These are phyloP conservation scores for Leucoraja ocellata DNA, from an alignment of 2,797 vertebrate genomes.

Conservation along the genomic window DNA sequence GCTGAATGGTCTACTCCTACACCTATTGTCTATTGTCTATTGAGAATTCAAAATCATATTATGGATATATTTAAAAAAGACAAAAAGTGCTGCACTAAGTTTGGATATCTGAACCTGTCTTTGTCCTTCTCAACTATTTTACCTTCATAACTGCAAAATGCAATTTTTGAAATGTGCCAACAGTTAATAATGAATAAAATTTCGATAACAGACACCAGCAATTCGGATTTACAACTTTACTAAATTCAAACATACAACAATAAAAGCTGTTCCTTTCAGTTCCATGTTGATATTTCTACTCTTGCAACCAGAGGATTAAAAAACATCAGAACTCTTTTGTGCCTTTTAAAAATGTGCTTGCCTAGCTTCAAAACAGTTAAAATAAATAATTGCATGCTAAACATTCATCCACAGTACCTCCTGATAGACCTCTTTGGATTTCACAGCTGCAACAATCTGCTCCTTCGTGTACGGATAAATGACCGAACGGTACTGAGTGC, in stretches of 20 bases:
- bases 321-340: background rate
- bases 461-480: conserved; percentile 68
- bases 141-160: background rate
- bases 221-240: background rate
- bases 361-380: conserved; percentile 11
- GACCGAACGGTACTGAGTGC: conserved; percentile 77
- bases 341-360: background rate
- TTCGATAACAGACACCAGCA: background rate
- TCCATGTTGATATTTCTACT: background rate
- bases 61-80: too few species aligned
- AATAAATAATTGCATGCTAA: conserved; percentile 7
- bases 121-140: background rate
- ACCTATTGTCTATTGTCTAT: too few species aligned
- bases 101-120: background rate
- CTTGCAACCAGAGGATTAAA: background rate
- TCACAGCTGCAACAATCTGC: conserved; percentile 68
- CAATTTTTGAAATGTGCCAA: background rate
- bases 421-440: conserved; percentile 77
- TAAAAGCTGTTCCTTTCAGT: background rate
- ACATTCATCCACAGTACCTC: conserved; percentile 63
- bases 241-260: background rate
- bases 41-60: background rate
- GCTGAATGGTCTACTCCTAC: too few species aligned
- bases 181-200: background rate
- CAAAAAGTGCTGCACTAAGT: background rate